phyloP scores from a whole-genome alignment of 2,888 invertebrate genomes.

The Abrostola triplasia region DNA sequence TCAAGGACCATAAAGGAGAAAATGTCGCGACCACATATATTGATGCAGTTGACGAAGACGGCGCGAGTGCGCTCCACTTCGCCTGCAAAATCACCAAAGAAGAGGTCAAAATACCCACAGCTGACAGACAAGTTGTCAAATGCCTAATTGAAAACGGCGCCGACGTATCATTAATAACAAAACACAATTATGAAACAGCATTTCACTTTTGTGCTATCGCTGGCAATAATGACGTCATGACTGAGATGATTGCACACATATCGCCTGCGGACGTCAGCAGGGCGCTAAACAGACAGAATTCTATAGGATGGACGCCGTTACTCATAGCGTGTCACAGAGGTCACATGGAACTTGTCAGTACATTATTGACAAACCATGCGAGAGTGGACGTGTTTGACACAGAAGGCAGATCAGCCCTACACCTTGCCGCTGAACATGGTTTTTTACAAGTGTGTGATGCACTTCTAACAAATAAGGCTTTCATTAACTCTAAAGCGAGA shows the following conservation, averaged over 20 bases:
- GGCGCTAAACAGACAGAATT: constrained; percentile 97
- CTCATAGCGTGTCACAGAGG: constrained; percentile 98
- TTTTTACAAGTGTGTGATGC: constrained; percentile 96
- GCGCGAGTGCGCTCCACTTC: constrained; percentile 98
- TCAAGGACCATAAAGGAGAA: constrained; percentile 92
- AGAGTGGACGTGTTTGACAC: constrained; percentile 99
- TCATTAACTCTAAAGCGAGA: constrained; percentile 99
- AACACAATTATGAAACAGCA: constrained; percentile 96
- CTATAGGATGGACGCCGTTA: constrained; percentile 98
- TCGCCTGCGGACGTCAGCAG: constrained; percentile 96
- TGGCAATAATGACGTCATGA: constrained; percentile 98
- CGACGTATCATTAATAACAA: constrained; percentile 95
- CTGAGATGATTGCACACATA: constrained; percentile 98
- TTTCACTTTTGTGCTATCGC: constrained; percentile 98
- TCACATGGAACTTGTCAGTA: constrained; percentile 97
- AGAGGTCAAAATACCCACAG: constrained; percentile 91
- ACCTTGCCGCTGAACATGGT: constrained; percentile 98
- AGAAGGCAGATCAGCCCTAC: constrained; percentile 98
- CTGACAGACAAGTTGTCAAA: constrained; percentile 96
- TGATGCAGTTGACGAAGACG: constrained; percentile 96
- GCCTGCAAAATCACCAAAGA: constrained; percentile 96
- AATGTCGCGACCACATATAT: constrained; percentile 95
- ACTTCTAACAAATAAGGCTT: constrained; percentile 97
- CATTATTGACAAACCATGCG: constrained; percentile 97
- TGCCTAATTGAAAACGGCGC: constrained; percentile 97